phyloP scores from a whole-genome alignment of 2,888 invertebrate genomes.

The Thecocarcelia acutangulata region DNA sequence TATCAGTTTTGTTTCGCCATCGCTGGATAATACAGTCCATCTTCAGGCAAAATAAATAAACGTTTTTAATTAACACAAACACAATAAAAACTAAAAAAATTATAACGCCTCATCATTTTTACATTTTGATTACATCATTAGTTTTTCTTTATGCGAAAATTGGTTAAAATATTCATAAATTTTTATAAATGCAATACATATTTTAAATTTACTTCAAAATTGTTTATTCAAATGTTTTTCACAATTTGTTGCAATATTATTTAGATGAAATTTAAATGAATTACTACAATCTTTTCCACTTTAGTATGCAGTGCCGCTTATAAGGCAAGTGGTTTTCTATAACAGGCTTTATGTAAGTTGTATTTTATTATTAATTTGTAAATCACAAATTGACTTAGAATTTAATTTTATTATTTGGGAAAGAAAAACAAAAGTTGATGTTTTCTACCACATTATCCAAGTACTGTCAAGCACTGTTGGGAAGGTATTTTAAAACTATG shows the following conservation, averaged over 20 bases:
- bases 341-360: slow-evolving; percentile 57
- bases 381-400: slow-evolving; percentile 10
- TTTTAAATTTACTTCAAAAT: slow-evolving; percentile 23
- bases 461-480: too few relatives aligned
- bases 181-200: slow-evolving; percentile 30
- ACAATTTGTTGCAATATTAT: slow-evolving; percentile 30
- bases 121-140: too few relatives aligned
- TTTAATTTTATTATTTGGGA: slow-evolving; percentile 24
- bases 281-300: slow-evolving; percentile 30
- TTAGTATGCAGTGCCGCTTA: slow-evolving; percentile 42
- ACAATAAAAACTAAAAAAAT: slow-evolving; percentile 1
- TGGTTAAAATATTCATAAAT: slow-evolving; percentile 30
- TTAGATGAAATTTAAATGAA: slow-evolving; percentile 33
- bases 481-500: too few relatives aligned
- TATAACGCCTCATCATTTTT: slow-evolving; percentile 29
- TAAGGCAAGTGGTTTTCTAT: slow-evolving; percentile 64
- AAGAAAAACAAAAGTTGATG: slow-evolving; percentile 15
- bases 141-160: too few relatives aligned
- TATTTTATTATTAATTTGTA: slow-evolving; percentile 38
- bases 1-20: too few relatives aligned
- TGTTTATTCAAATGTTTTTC: slow-evolving; percentile 3
- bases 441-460: slow-evolving; percentile 31
- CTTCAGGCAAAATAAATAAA: background rate
- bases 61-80: slow-evolving; percentile 7
- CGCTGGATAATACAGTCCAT: too few relatives aligned